Base-by-base conservation (phyloP, 2,888 invertebrate species). In the Pammene fasciana region DNA sequence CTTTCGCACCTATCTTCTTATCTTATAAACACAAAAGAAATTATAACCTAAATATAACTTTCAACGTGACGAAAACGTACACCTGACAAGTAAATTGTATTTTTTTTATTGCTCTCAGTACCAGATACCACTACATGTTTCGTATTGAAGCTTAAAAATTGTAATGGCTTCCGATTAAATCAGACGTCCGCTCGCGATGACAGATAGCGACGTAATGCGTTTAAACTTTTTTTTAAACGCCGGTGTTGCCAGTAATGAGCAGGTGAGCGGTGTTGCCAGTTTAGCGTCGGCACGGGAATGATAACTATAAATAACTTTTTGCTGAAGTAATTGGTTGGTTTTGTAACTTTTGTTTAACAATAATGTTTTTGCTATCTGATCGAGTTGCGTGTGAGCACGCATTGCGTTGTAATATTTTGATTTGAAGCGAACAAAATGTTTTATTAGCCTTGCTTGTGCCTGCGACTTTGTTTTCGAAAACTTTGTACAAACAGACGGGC, bases 191-290 rank as follows among this genome's bases (percentile, higher is more conserved):
- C 65, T 54, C 70, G 46, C 54, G 70, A 70, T 70, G 70, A 70
- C 65, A 70, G 70, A 70, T 70, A 70, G 68, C 57, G 68, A 59
- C 45, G 64, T 68, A 68, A 68, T 68, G 68, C 64, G 64, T 59
- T 65, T 57, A 59, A 68, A 36, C 34, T 41, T 26, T n/a, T n/a
- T 60, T 60, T 59, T 59, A 52, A 54, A 50, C n/a, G 8, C 38
- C 14, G 13, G 57, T 68, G 68, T 68, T 68, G 64, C 68, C 68
- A 64, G 64, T 55, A 68, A 68, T 68, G 68, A 68, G 68, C 68
- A 68, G 68, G 68, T 68, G 68, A 65, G 55, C 68, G 57, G 66
- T 60, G 68, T 65, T 68, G 68, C 68, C 64, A 68, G 50, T 50
- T 68, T 68, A 68, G 64, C 57, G 68, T 68, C 68, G 34, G 62